Evolutionary conservation across 1,140 invertebrate species (phyloP).

Genomic region (Scaptodrosophila lebanonensis): DNA sequence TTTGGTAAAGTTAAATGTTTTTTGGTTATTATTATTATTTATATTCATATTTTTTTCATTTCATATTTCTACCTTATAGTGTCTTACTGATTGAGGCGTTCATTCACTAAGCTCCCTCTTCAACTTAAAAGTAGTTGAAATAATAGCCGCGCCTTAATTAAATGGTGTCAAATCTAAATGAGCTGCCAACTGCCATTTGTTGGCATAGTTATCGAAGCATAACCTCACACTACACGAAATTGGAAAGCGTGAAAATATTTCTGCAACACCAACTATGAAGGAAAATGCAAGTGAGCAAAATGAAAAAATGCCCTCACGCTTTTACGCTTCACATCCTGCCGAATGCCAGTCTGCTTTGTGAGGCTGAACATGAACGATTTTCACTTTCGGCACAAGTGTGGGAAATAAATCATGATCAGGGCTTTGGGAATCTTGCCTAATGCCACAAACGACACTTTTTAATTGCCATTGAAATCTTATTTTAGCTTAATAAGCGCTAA

Average conservation of each 20-base stretch:
- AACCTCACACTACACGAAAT: background rate
- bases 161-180: background rate
- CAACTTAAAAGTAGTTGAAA: too few relatives aligned
- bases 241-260: conserved; percentile 56
- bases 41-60: too few relatives aligned
- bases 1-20: too few relatives aligned
- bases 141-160: too few relatives aligned
- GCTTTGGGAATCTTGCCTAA: too few relatives aligned
- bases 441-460: too few relatives aligned
- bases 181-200: conserved; percentile 1
- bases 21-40: too few relatives aligned
- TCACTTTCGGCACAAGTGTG: conserved; percentile 20
- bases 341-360: too few relatives aligned
- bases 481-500: conserved; percentile 18
- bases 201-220: conserved; percentile 11
- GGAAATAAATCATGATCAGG: too few relatives aligned
- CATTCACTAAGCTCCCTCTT: too few relatives aligned
- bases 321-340: background rate
- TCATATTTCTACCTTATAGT: too few relatives aligned
- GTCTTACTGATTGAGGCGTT: too few relatives aligned
- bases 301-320: conserved; percentile 6
- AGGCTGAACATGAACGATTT: conserved; percentile 12
- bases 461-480: background rate
- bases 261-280: conserved; percentile 46
- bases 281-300: conserved; percentile 53